These are phyloP conservation scores for Sigmodon hispidus DNA, from an alignment of 2,113 vertebrate genomes.

Conservation along the genomic window DNA sequence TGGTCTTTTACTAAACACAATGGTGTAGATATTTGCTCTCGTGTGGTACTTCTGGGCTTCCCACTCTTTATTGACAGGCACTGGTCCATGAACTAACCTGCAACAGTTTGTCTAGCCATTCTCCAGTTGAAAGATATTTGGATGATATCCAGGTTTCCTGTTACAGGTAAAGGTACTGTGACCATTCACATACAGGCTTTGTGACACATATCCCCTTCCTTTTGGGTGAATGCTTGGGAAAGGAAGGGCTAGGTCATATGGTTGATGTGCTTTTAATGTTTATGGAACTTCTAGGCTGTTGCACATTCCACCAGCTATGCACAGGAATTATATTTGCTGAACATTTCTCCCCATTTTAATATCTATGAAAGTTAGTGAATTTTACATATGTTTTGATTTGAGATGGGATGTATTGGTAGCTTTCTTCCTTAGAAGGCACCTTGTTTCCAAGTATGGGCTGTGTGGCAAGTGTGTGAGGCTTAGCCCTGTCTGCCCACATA, in stretches of 20 bases:
- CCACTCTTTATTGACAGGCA: background rate
- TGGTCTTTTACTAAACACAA: no score
- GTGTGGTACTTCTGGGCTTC: background rate
- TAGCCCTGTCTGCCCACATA: no score
- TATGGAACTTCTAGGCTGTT: background rate
- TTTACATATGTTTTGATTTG: background rate
- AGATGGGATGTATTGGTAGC: background rate
- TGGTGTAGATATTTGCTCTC: background rate
- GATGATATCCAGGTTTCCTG: background rate
- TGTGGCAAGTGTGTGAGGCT: background rate
- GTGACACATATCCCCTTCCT: background rate
- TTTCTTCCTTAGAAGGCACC: background rate
- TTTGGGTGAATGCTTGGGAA: background rate
- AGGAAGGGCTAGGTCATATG: background rate
- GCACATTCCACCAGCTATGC: background rate
- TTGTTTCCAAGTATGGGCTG: rapidly evolving
- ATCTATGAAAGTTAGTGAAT: background rate
- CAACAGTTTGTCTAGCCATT: background rate
- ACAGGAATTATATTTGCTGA: no score
- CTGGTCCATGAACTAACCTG: background rate
- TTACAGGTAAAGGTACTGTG: background rate
- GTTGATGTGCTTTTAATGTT: background rate
- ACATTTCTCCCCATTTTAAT: background rate
- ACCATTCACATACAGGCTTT: background rate
- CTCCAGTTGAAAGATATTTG: background rate